Evolutionary conservation across 2,797 vertebrate species (phyloP), one percentile per base, ranked within the genome.

Genomic region (Lutra lutra): DNA sequence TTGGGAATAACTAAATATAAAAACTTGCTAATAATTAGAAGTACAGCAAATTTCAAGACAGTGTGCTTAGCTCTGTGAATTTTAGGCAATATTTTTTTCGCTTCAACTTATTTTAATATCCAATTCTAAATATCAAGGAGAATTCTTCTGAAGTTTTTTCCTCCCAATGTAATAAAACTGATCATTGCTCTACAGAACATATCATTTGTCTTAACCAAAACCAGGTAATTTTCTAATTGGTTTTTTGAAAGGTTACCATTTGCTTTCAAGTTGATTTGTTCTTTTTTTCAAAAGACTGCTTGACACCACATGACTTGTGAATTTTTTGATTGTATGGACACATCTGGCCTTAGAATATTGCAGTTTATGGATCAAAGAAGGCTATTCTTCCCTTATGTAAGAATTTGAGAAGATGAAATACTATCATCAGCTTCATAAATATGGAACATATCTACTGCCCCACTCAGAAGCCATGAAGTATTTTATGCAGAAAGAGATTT

Each of bases 1-100:
- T 29, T 95, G n/a, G 38, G 18, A 96, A 25, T 88, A 89, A 75
- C 64, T 97, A 68, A 97, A 97, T 96, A 86, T 87, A 97, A 85
- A 86, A n/a, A 35, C 48, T 40, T 88, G 32, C 75, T 84, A 72
- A 86, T 97, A 86, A 91, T 68, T 93, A 32, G 48, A 96, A 97
- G 84, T 85, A 91, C 1, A 73, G n/a, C 93, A 89, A 78, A 93
- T 70, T 78, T 85, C 29, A 79, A 35, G 38, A 25, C 4, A 70
- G 14, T 40, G 11, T 83, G 7, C 4, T 79, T 12, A 43, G 5
- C 2, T 92, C 25, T 95, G 60, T 68, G 68, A 82, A 77, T 78
- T 93, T 95, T 64, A 92, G 51, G 73, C 4, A 70, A 38, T 88
- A 25, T 78, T 48, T 70, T 75, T 66, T 70, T 25, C n/a, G 21